Base-by-base conservation (phyloP, 2,888 invertebrate species). In the Physocephala rufipes region DNA sequence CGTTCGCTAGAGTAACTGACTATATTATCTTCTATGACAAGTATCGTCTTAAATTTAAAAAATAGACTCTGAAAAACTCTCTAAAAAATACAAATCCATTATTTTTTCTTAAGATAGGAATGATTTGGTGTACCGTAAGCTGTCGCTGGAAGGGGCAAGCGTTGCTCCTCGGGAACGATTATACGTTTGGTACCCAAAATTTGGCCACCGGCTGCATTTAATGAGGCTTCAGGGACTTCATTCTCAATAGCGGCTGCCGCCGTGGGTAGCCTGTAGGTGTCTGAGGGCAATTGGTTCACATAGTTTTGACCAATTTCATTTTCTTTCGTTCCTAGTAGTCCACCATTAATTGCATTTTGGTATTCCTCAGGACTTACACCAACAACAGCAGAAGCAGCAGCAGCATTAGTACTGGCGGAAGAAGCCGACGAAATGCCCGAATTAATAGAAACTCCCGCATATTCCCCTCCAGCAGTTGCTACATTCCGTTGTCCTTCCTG, bases 41-140 rank as follows among this genome's bases (percentile, higher is more conserved):
- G n/a, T 28, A 30, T 21, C 30, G 55, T 55, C 55, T 66, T 36
- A 43, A 53, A 55, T 55, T 3, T 13, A n/a, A n/a, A n/a, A 51
- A 12, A 12, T 30, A 0, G 55, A 28, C 43, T n/a, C 2, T 2
- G 16, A 16, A 15, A 19, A 36, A 21, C 47, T 45, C 49, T 13
- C 24, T 4, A 26, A 4, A 45, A 13, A 1, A 30, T 1, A n/a
- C 47, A 4, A 2, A 16, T 15, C 71, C 53, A 73, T 61, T 76
- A 76, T 28, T 73, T 74, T 74, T 79, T 84, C 76, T 83, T 82
- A 65, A 81, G 74, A 72, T 79, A 81, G 74, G 78, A 91, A 81
- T 88, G 89, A 75, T 75, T 89, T 90, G 81, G 91, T 81, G 90
- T 88, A 74, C 91, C 91, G 87, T 91, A 91, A 76, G 87, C 89